Conservation (phyloP, 2,888 invertebrate genomes). For the Cephus spinipes region DNA sequence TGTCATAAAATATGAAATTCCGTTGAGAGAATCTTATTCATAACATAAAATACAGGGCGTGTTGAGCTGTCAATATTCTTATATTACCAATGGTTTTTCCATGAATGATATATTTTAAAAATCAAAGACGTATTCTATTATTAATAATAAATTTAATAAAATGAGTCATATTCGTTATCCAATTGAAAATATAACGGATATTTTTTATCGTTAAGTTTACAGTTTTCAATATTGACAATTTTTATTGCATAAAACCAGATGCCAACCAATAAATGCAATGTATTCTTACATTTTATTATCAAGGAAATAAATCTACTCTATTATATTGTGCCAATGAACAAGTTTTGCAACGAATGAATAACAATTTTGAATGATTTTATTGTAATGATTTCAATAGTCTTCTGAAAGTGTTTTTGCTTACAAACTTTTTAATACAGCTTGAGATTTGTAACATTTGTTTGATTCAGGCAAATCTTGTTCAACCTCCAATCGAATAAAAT, state of each 20-base stretch:
- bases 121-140: slow-evolving; percentile 2
- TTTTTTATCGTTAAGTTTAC: slow-evolving; percentile 5
- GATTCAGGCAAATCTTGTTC: not conserved
- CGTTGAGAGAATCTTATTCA: not conserved
- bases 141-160: not conserved
- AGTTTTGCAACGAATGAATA: slow-evolving; percentile 3
- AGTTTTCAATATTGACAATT: not conserved
- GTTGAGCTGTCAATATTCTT: not conserved
- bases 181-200: not conserved
- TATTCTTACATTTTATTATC: not conserved
- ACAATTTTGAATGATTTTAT: not conserved
- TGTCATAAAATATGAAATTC: not conserved
- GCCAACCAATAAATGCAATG: not conserved
- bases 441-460: not conserved
- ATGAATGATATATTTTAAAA: not conserved
- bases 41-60: not conserved
- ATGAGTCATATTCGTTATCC: not conserved
- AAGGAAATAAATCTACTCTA: not conserved
- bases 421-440: not conserved
- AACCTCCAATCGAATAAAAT: not conserved
- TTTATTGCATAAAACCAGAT: not conserved
- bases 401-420: not conserved
- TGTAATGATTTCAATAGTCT: not conserved
- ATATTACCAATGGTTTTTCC: slow-evolving; percentile 6
- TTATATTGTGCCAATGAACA: slow-evolving; percentile 15